Evolutionary conservation across 2,797 vertebrate species (phyloP).

Genomic region (Antrozous pallidus): DNA sequence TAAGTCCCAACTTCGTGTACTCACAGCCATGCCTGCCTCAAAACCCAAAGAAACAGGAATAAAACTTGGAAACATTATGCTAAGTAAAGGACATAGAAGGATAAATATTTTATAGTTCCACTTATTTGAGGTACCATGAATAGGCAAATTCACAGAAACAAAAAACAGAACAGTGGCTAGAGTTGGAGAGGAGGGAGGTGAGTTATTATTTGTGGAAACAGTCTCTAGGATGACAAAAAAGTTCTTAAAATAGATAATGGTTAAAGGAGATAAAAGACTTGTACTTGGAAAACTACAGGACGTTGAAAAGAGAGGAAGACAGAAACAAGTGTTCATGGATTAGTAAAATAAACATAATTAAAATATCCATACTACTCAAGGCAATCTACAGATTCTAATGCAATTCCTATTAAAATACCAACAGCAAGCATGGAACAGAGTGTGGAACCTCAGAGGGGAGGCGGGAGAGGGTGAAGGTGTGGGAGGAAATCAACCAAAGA

Average conservation of each 20-base stretch:
- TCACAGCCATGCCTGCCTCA: neutral
- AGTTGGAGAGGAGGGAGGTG: neutral
- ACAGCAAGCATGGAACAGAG: no score
- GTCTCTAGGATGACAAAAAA: neutral
- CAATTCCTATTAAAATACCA: no score
- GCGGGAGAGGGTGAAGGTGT: no score
- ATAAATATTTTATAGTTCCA: neutral
- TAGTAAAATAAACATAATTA: no score
- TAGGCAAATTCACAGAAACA: neutral
- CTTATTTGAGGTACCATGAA: neutral
- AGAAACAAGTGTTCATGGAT: no score
- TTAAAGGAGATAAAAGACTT: neutral
- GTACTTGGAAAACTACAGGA: no score
- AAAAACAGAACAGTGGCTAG: neutral
- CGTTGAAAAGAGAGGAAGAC: no score
- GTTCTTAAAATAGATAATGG: neutral
- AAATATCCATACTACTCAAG: no score
- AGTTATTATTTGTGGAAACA: neutral
- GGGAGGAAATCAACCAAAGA: no score
- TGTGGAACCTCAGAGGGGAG: no score
- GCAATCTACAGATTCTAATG: no score
- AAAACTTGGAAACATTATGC: neutral
- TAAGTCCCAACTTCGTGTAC: neutral
- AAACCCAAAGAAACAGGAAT: neutral
- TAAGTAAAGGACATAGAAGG: neutral